Base-by-base conservation (phyloP, 2,888 invertebrate species). In the Crossocerus cetratus region DNA sequence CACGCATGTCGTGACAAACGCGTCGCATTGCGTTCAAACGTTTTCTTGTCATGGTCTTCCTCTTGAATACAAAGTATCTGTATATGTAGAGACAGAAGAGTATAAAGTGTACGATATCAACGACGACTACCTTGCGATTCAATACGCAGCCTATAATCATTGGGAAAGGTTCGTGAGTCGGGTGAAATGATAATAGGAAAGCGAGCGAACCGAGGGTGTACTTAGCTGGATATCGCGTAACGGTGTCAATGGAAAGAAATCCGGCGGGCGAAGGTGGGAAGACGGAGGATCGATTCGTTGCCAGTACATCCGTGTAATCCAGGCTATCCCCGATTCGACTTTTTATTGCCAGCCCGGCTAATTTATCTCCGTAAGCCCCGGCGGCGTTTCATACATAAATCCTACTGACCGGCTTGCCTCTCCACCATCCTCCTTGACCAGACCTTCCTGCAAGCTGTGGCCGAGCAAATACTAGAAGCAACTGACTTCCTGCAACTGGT, bases 361-460 rank as follows among this genome's bases (percentile, higher is more conserved):
- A 86, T 86, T 86, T 86, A 86, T 86, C 86, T 85, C 82, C 74
- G 81, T 79, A 84, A 86, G 83, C 82, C 76, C 77, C 69, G 76
- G 72, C 72, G 65, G 74, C 81, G 74, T 77, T 81, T 85, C 83
- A 81, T 85, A 86, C 83, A 86, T 86, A 86, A 86, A 86, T 86
- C 83, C 83, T 81, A 70, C 81, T 78, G 83, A 82, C 83, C 84
- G 74, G 76, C 81, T 69, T 55, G 16, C 74, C 80, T 72, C 70
- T 70, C 75, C 69, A 69, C 69, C 76, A 73, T 63, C 66, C 59
- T 65, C 68, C 11, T 16, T 13, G 14, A 11, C 16, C 49, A 49
- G n/a, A 49, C 62, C 13, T 70, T 70, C 55, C 74, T 32, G 32
- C 32, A 32, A 32, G 32, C 32, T 32, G 32, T 5, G 32, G 5